Base-by-base conservation (phyloP, 1,140 invertebrate genomes). In the Thaumatotibia leucotreta region DNA sequence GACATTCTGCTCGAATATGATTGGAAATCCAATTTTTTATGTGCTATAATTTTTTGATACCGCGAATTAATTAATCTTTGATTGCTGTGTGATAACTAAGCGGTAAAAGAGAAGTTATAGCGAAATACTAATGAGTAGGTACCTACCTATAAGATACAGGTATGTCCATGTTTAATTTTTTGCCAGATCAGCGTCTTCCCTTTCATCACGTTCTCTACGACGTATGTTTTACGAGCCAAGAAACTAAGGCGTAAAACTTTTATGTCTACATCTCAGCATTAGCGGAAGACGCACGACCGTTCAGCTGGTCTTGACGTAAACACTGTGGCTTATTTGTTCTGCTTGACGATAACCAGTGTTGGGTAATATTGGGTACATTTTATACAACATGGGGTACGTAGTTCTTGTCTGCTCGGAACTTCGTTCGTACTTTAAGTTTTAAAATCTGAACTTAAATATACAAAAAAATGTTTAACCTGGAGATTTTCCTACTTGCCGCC, bases 211-310 rank as follows among this genome's bases (percentile, higher is more conserved):
- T 24, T 68, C 66, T 64, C 61, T 33, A 45, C 64, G 65, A 61
- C 61, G 66, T 62, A 45, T 66, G 54, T 32, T 74, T 74, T 72
- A 74, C 65, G 69, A 74, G 64, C 52, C 27, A 63, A 65, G 49
- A 58, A 65, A 63, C 65, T 61, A 50, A 69, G 45, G 52, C 67
- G 64, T 74, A 72, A 74, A 74, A 72, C 65, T 72, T 74, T 74
- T 74, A 74, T 67, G 49, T 62, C 58, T 66, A 67, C 63, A 64
- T 66, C 65, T 50, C 45, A 64, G 67, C 71, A 73, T 73, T 69
- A 73, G 67, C 63, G 10, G 33, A 29, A 24, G 50, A 54, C 23
- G 9, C 22, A 54, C 27, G 52, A 27, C 23, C 24, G 4, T 58
- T 31, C 23, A 24, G 24, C 24, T 8, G 4, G 11, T n/a, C 24